phyloP scores from a whole-genome alignment of 2,113 vertebrate genomes.

The Pollimyrus isidori region DNA sequence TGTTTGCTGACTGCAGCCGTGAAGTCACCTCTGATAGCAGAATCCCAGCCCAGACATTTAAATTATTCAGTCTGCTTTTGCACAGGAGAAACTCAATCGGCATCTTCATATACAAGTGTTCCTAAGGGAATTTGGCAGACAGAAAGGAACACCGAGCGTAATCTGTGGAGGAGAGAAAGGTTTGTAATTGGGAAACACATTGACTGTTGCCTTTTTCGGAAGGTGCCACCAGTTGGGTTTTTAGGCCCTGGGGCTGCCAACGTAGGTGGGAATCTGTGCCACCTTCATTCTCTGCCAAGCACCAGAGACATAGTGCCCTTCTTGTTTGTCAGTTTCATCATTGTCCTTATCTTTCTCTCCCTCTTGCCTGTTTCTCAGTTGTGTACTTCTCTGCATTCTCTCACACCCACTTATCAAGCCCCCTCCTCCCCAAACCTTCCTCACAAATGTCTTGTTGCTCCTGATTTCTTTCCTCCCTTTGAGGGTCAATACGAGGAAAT shows the following conservation, averaged over 20 bases:
- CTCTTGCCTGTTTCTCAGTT: background rate
- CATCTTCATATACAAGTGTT: slow-evolving; percentile 47
- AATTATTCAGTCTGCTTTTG: slow-evolving; percentile 56
- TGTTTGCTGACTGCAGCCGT: background rate
- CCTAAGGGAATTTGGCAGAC: slow-evolving; percentile 32
- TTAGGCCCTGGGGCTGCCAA: background rate
- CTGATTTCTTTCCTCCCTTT: slow-evolving; percentile 11
- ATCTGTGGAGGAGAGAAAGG: slow-evolving; percentile 29
- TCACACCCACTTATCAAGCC: background rate
- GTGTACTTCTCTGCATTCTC: background rate
- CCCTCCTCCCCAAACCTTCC: background rate
- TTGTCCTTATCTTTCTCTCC: background rate
- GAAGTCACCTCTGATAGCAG: slow-evolving; percentile 52
- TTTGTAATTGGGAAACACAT: background rate
- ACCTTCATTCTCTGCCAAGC: background rate
- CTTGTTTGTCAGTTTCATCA: background rate
- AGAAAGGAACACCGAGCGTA: slow-evolving; percentile 32
- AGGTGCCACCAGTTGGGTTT: background rate
- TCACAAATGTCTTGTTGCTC: slow-evolving; percentile 14
- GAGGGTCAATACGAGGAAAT: slow-evolving; percentile 25
- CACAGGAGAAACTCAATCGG: slow-evolving; percentile 46
- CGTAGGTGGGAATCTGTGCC: background rate
- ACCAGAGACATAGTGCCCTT: background rate
- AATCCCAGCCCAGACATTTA: slow-evolving; percentile 53
- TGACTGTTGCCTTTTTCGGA: slow-evolving; percentile 40